Conservation (phyloP, 2,113 vertebrate species). For the Numenius arquata region DNA sequence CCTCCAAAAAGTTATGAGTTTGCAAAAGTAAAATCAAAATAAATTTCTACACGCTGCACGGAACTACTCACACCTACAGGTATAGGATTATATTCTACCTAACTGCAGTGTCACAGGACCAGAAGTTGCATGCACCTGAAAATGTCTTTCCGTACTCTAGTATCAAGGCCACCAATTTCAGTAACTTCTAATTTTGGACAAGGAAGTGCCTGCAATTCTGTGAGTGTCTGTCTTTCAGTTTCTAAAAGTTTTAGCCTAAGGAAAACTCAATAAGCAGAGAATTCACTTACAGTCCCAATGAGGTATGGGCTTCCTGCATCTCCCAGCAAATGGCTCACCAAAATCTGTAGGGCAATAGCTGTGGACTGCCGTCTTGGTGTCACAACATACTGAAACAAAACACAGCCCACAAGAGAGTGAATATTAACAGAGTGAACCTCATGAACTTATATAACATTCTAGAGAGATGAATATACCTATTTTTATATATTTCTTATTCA, state of each 20-base stretch:
- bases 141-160: neutral
- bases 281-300: constrained; percentile 76
- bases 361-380: constrained; percentile 78
- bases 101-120: neutral
- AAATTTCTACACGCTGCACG: neutral
- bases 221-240: neutral
- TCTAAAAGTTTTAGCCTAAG: neutral
- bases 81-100: neutral
- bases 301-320: constrained; percentile 85
- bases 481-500: neutral
- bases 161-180: neutral
- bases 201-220: neutral
- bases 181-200: neutral
- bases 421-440: neutral
- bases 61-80: neutral
- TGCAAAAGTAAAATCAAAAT: neutral
- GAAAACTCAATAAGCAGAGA: neutral
- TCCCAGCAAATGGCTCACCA: constrained; percentile 81
- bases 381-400: constrained; percentile 80
- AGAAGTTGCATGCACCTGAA: neutral
- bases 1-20: neutral
- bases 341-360: constrained; percentile 84
- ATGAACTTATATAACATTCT: too few relatives aligned
- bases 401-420: neutral
- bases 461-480: rapidly evolving